Evolutionary conservation across 53 echinoderm and acorn worm species (phyloP), one percentile per base, ranked within the genome.

Genomic region (Henricia sp.): DNA sequence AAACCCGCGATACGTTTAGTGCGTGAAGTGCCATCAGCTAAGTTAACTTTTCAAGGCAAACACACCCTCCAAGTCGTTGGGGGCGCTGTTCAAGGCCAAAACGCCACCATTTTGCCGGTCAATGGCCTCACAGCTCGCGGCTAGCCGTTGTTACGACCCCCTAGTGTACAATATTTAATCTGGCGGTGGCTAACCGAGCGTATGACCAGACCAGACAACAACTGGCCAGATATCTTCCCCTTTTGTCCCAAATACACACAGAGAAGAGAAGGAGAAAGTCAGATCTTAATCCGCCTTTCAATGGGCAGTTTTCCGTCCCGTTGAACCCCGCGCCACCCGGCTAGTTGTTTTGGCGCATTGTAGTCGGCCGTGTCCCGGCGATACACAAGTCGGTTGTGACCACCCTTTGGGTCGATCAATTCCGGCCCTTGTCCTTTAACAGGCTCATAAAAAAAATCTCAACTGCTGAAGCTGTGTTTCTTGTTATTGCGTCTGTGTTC

Each of bases 61-160:
- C n/a, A n/a, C n/a, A n/a, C n/a, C n/a, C 44, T 60, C n/a, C 39
- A 37, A 55, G 76, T 46, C 80, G 80, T 63, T 80, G 80, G 63
- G 25, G 80, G 80, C 80, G 80, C 80, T 80, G 80, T 64, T 9
- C 50, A 50, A 80, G 80, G 64, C 80, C 80, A 64, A 80, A n/a
- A n/a, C n/a, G 63, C 64, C 1, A 20, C 9, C 10, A 30, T 29
- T 32, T 27, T 37, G 19, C 14, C 23, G 80, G 80, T 80, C 80
- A 80, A 33, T 80, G 77, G 64, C 80, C 80, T 46, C 35, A n/a
- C n/a, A n/a, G n/a, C n/a, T n/a, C n/a, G n/a, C n/a, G n/a, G n/a
- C n/a, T n/a, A 42, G 36, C 35, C 21, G 37, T 50, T 73, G n/a
- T 23, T 1, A 53, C 23, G 36, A 50, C 54, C 72, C 72, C 73